These are phyloP conservation scores for Platycheirus rosarum DNA, from an alignment of 2,888 invertebrate species.

Conservation along the genomic window DNA sequence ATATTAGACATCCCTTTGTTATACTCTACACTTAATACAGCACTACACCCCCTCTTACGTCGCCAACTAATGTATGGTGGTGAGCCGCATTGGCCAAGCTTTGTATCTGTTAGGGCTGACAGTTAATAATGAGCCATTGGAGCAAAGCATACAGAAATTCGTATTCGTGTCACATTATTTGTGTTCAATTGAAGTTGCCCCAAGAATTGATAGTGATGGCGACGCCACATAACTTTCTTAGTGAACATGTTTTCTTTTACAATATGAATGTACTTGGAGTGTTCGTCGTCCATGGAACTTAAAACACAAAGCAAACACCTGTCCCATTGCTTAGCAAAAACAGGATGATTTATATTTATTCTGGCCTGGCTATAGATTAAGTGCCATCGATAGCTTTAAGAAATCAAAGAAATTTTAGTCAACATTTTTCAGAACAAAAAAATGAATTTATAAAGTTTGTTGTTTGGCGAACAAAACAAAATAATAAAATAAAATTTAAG, in stretches of 20 bases:
- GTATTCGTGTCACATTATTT: slow-evolving; percentile 74
- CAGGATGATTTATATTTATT: slow-evolving; percentile 61
- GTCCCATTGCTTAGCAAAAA: slow-evolving; percentile 55
- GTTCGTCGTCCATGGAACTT: slow-evolving; percentile 26
- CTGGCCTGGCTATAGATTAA: slow-evolving; percentile 23
- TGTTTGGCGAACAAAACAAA: too few species aligned
- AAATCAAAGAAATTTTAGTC: neutral
- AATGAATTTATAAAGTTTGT: too few species aligned
- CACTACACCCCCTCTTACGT: neutral
- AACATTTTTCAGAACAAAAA: too few species aligned
- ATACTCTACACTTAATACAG: slow-evolving; percentile 6
- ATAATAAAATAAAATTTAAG: too few species aligned
- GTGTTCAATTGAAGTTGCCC: slow-evolving; percentile 69
- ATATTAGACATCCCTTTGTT: slow-evolving; percentile 70
- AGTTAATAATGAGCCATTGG: slow-evolving; percentile 73
- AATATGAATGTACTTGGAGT: slow-evolving; percentile 51
- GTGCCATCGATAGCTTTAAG: slow-evolving; percentile 46
- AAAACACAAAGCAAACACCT: slow-evolving; percentile 65
- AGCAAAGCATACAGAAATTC: slow-evolving; percentile 64
- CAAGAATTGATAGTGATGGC: slow-evolving; percentile 36
- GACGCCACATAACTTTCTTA: slow-evolving; percentile 44
- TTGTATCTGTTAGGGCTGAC: slow-evolving; percentile 37
- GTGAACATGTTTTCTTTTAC: slow-evolving; percentile 51
- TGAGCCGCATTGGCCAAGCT: slow-evolving; percentile 43
- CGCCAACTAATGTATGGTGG: slow-evolving; percentile 30